Evolutionary conservation across 1,140 invertebrate species (phyloP).

Genomic region (Carcinoscorpius rotundicauda): DNA sequence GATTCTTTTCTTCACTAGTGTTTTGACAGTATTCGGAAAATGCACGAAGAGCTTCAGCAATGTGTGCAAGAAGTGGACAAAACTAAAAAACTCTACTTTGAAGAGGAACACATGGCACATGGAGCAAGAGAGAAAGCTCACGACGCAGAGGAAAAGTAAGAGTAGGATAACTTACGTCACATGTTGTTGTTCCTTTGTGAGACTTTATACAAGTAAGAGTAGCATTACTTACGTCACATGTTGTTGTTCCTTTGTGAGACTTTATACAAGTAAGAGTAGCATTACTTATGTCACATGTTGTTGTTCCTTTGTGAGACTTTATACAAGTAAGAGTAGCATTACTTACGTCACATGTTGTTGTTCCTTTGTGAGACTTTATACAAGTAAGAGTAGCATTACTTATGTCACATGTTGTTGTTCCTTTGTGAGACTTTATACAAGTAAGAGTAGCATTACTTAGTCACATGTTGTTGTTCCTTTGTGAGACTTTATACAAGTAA

Average conservation of each 20-base stretch:
- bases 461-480: too few species aligned
- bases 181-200: too few species aligned
- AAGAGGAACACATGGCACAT: slow-evolving; percentile 88
- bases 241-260: too few species aligned
- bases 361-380: too few species aligned
- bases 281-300: too few species aligned
- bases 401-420: too few species aligned
- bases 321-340: slow-evolving; percentile 55
- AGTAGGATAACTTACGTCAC: slow-evolving; percentile 11
- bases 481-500: slow-evolving; percentile 60
- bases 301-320: too few species aligned
- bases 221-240: too few species aligned
- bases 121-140: slow-evolving; percentile 87
- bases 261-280: slow-evolving; percentile 62
- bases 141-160: slow-evolving; percentile 91
- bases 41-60: slow-evolving; percentile 25
- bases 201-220: slow-evolving; percentile 36
- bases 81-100: slow-evolving; percentile 86
- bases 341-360: too few species aligned
- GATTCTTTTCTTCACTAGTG: slow-evolving; percentile 2
- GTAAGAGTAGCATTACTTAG: slow-evolving; percentile 40
- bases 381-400: slow-evolving; percentile 51
- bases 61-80: slow-evolving; percentile 79
- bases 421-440: slow-evolving; percentile 44
- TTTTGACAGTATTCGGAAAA: slow-evolving; percentile 22